Base-by-base conservation (phyloP, 1,140 invertebrate species). In the Ostrea edulis region DNA sequence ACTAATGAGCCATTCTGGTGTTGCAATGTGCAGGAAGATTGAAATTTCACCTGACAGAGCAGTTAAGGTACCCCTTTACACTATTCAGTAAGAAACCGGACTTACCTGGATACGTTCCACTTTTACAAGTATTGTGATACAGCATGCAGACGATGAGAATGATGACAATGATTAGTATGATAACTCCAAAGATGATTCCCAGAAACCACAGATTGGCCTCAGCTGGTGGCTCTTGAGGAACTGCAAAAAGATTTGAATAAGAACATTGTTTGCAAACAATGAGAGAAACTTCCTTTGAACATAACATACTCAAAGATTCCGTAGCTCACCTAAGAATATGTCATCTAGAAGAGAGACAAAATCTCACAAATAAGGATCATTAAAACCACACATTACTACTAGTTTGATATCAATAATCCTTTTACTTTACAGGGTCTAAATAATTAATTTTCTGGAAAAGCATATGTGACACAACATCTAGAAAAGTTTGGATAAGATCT, bases 31-130 rank as follows among this genome's bases (percentile, higher is more conserved):
- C 35, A 44, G 35, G 35, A 44, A 44, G 5, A 44, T 44, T 44
- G 35, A 44, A 44, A 44, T 44, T 44, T 44, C 35, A 2, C 1
- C 5, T 44, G 35, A 44, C 35, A 44, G 35, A 2, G 5, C 35
- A 44, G 35, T 44, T 44, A 44, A 44, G 5, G 35, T 44, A 44
- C 35, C 35, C 35, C n/a, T 2, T 2, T 5, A 44, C 35, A 44
- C 35, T 5, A 44, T 44, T 44, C 35, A 44, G 35, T 44, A 44
- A 44, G 35, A 44, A 44, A 20, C 4, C 29, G 9, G 2, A 22
- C 82, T n/a, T n/a, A 83, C 82, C 82, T 83, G 82, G 52, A 54
- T 83, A 83, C 12, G 82, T 83, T 20, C 82, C 82, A 53, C 82
- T 54, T 53, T 83, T 83, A 53, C 82, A 53, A n/a, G 82, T 52